Base-by-base conservation (phyloP, 1,140 invertebrate species). In the Musca domestica region DNA sequence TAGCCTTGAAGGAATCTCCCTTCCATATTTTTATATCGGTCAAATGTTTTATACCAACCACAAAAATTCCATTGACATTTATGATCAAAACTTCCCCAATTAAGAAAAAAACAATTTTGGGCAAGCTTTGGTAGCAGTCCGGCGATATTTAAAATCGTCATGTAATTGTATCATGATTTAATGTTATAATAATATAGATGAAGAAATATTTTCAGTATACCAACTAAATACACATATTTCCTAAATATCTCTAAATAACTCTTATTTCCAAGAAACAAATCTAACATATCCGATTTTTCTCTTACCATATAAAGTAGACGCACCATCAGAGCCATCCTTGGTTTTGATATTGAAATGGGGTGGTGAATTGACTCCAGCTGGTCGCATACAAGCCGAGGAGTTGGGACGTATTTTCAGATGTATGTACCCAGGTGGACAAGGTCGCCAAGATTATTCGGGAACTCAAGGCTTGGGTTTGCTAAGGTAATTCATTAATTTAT, bases 291-390 rank as follows among this genome's bases (percentile, higher is more conserved):
- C 9, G 12, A 41, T 41, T 41, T 5, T 41, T 27, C 9, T 51
- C 48, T 67, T 10, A 64, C 67, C 19, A 14, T 71, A 72, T 58
- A 68, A 77, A 85, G 83, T 86, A 90, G 93, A 95, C 82, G 87
- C 87, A 69, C 88, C 91, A 2, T 90, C 90, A 51, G 94, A 95
- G 74, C 95, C 94, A 2, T 96, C 94, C 0, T 83, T 98, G 51
- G 92, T 98, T 15, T 84, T 99, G 46, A 99, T 99, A 71, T 84
- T 99, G 27, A 99, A 99, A 86, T 99, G 98, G 98, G 98, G 98
- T 67, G 98, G 98, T 34, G 98, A 99, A 84, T 83, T 99, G 73
- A 99, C 98, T n/a, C 95, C 97, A 1, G 95, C 96, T 0, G 98
- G 98, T 17, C 87, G 94, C 66, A 92, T 97, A 25, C 96, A 98